Percentiles rank a stretch among this genome's conserved stretches.
These are phyloP conservation scores for Falcunculus frontatus DNA, from an alignment of 2,113 vertebrate genomes.

Conservation along the genomic window DNA sequence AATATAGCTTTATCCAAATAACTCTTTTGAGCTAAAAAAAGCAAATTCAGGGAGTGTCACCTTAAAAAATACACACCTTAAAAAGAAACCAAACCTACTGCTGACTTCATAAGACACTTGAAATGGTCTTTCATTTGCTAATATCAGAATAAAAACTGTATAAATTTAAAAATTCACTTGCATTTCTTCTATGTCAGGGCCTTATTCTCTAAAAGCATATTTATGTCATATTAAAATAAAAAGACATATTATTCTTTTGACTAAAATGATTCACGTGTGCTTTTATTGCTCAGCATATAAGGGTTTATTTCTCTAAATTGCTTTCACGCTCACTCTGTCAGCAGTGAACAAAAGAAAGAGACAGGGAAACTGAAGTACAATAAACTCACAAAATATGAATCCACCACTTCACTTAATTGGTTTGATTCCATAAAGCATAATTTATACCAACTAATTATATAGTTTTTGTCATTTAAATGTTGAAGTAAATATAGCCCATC, in stretches of 20 bases:
- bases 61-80: background rate
- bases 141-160: background rate
- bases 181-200: background rate
- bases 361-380: background rate
- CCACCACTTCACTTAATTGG: constrained; percentile 43
- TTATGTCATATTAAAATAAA: background rate
- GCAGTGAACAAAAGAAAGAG: background rate
- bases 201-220: background rate
- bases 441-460: constrained; percentile 33
- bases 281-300: background rate
- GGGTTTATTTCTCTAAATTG: background rate
- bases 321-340: constrained; percentile 10
- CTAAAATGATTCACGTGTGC: background rate
- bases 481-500: constrained; percentile 44
- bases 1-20: background rate
- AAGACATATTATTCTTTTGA: background rate
- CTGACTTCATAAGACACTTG: background rate
- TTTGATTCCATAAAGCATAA: constrained; percentile 44
- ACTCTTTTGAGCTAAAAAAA: background rate
- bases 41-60: background rate
- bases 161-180: background rate
- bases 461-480: constrained; percentile 35
- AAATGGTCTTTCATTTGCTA: background rate
- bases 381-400: constrained; percentile 16
- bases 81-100: background rate